phyloP scores from a whole-genome alignment of 2,888 invertebrate genomes.

The Macrophya alboannulata region DNA sequence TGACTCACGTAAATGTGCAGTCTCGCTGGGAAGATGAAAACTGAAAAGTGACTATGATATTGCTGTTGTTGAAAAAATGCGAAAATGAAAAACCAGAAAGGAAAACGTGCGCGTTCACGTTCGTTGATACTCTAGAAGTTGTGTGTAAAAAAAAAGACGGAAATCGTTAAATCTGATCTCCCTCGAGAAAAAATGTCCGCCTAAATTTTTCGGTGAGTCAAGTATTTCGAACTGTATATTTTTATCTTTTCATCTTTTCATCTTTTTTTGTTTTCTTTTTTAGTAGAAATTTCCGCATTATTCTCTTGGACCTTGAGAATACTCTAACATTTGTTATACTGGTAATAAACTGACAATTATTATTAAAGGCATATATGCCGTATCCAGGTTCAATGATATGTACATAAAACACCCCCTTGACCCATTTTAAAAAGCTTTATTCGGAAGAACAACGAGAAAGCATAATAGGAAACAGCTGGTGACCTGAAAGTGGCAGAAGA shows the following conservation, averaged over 20 bases:
- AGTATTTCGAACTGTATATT: not conserved
- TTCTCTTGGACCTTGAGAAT: not conserved
- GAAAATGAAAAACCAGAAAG: not conserved
- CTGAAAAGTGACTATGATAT: not conserved
- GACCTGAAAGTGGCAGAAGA: conserved; percentile 22
- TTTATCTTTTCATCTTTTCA: too few relatives aligned
- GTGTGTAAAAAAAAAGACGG: not conserved
- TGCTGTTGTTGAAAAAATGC: not conserved
- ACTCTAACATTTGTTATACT: not conserved
- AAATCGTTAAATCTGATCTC: not conserved
- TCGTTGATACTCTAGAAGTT: not conserved
- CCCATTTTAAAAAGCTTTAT: conserved; percentile 31
- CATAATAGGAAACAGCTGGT: conserved; percentile 22
- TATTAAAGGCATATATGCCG: not conserved
- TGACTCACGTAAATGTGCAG: not conserved
- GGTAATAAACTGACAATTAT: conserved; percentile 28
- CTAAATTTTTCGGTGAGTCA: not conserved
- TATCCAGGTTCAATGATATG: conserved; percentile 15
- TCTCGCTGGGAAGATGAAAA: not conserved
- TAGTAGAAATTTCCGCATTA: not conserved
- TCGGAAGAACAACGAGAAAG: conserved; percentile 9
- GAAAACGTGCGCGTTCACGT: not conserved
- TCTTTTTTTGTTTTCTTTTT: too few relatives aligned
- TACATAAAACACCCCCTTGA: conserved; percentile 12
- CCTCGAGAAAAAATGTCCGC: not conserved